Base-by-base conservation (phyloP, 1,140 invertebrate species). In the Trinorchestia longiramus region DNA sequence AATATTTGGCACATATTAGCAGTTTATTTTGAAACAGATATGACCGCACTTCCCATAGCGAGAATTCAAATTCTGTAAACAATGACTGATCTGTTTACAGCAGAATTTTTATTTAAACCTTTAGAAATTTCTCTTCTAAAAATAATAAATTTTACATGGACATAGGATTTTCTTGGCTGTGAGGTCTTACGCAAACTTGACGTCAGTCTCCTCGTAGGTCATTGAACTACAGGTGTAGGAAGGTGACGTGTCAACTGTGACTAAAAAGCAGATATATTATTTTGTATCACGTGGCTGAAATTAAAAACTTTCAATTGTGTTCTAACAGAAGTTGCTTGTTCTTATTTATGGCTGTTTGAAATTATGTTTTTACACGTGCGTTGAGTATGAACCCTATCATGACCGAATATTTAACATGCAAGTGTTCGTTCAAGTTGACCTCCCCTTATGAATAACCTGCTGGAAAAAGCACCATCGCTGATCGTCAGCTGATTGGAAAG, bases 401-500 rank as follows among this genome's bases (percentile, higher is more conserved):
- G 36, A 77, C 62, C 28, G 15, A 36, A 36, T 11, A 77, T 77
- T 15, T 77, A 15, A 23, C 15, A 23, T 6, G 62, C 62, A 28
- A 11, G 36, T 36, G 62, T 77, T 77, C 1, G 28, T 77, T 77
- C 62, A 77, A 77, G 62, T 77, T 77, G 62, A 77, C 62, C 62
- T 77, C 62, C 62, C 28, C 62, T 3, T 77, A 77, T 77, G 36
- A 77, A 15, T 77, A 77, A 77, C 15, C 62, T 36, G 62, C 36
- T 3, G 62, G 62, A 94, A 94, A 45, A 94, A 94, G 92, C 11
- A n/a, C 44, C 92, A 94, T 40, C 43, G 36, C 40, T 44, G 44
- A 94, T 44, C 43, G 44, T 94, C 92, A 45, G 43, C 43, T 94
- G 44, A 94, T 94, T 45, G 43, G 92, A 94, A 94, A 94, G 92